Evolutionary conservation across 2,888 invertebrate species (phyloP), one percentile per base, ranked within the genome.

Genomic region (Anticlea derivata): DNA sequence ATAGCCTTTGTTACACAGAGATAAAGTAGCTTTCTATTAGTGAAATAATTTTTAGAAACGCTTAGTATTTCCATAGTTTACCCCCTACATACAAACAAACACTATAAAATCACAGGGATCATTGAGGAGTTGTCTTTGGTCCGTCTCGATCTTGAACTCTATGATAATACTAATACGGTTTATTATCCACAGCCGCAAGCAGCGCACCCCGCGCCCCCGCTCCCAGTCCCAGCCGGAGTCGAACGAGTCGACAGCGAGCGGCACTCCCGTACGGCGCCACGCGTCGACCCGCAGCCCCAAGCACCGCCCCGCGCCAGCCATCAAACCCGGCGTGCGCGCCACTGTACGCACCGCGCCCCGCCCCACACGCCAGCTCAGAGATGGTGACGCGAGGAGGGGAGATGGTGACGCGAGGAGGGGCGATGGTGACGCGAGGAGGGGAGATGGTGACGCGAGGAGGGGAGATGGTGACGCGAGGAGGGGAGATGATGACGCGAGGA

Each of bases 201-300:
- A 70, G 3, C 48, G 60, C 1, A 52, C 52, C 0, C 1, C 74
- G 77, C 27, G 66, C 56, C 87, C 86, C 0, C 80, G 89, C 0
- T 89, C 89, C 2, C 81, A 83, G 11, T 90, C 89, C 0, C 88
- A 89, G 58, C 88, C 89, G 0, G 65, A 80, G 0, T 81, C 80
- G 0, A 80, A 75, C 62, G 86, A 86, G 2, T 82, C 43, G 0
- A 41, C 46, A 0, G 30, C 29, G 3, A 5, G 80, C 0, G 50
- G 26, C 20, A 44, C 29, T 5, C 63, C 75, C 0, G 53, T 83
- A 0, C 73, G 83, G 0, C 68, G 86, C 1, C 78, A 82, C 55
- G 85, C 83, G 0, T 85, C 86, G 0, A 78, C 78, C 17, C 84
- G 83, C 53, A 64, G 73, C 0, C 61, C 69, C 1, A 75, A 73